Evolutionary conservation across 1,140 invertebrate genomes (phyloP).

Genomic region (Drosophila grimshawi): DNA sequence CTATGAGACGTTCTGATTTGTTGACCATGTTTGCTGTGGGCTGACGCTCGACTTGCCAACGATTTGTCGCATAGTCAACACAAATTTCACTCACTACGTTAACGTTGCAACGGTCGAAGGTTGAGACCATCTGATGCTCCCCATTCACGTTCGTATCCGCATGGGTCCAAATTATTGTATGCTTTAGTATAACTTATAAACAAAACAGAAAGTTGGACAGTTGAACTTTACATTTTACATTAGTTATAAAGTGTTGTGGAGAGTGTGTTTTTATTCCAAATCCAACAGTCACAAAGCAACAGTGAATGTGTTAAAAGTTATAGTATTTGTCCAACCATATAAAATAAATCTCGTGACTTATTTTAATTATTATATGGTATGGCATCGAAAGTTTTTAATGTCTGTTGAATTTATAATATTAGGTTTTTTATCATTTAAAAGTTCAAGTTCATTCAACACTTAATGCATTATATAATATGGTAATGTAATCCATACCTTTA

Average conservation of each 20-base stretch:
- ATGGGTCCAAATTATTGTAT: conserved; percentile 66
- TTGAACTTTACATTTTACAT: conserved; percentile 7
- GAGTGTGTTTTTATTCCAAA: conserved; percentile 15
- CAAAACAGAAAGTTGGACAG: conserved; percentile 1
- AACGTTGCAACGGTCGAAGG: conserved; percentile 49
- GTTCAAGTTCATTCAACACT: too few species aligned
- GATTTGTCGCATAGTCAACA: conserved; percentile 80
- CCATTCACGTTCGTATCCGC: conserved; percentile 34
- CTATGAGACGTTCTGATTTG: conserved; percentile 43
- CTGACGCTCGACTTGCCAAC: conserved; percentile 70
- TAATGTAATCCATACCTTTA: too few species aligned
- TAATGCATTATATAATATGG: too few species aligned
- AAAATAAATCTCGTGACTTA: not conserved
- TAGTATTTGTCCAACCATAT: too few species aligned
- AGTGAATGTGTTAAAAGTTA: not conserved
- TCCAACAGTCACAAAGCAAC: conserved; percentile 3
- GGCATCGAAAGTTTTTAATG: too few species aligned
- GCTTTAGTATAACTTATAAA: conserved; percentile 27
- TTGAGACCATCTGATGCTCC: conserved; percentile 44
- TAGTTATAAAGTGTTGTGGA: conserved; percentile 14
- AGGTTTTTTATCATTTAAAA: too few species aligned
- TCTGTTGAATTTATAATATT: too few species aligned
- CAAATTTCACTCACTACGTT: conserved; percentile 51
- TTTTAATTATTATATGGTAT: not conserved
- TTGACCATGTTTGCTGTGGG: conserved; percentile 44